Percentiles rank a stretch among this genome's conserved stretches.
Evolutionary conservation across 1,140 invertebrate species (phyloP).

Genomic region (Drosophila orosa): DNA sequence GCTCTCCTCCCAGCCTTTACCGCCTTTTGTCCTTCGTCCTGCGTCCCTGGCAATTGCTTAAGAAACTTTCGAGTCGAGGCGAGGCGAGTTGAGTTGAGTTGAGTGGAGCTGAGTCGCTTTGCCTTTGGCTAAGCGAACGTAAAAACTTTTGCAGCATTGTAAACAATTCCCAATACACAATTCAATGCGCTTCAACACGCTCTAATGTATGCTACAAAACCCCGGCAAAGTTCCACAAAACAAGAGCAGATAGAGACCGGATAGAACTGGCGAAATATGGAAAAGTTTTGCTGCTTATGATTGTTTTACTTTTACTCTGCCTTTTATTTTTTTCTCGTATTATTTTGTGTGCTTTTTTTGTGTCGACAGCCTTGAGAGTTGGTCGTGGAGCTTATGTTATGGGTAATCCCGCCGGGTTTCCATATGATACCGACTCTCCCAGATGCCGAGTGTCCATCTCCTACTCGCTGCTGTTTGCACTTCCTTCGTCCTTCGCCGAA

Average conservation of each 20-base stretch:
- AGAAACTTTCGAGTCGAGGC: slow-evolving; percentile 63
- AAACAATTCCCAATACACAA: slow-evolving; percentile 82
- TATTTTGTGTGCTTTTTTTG: background rate
- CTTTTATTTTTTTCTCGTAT: slow-evolving; percentile 4
- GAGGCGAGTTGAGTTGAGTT: slow-evolving; percentile 1
- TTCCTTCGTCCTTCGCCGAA: slow-evolving; percentile 45
- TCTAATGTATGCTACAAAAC: slow-evolving; percentile 71
- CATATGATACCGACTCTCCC: slow-evolving; percentile 56
- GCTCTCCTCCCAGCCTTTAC: slow-evolving; percentile 10
- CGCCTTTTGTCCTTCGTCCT: slow-evolving; percentile 8
- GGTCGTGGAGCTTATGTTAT: slow-evolving; percentile 47
- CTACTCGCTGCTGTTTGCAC: slow-evolving; percentile 45
- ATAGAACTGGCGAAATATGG: slow-evolving; percentile 43
- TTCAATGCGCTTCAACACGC: slow-evolving; percentile 82
- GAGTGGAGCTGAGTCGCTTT: slow-evolving; percentile 47
- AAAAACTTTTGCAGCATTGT: slow-evolving; percentile 81
- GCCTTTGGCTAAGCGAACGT: slow-evolving; percentile 78
- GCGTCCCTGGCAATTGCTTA: slow-evolving; percentile 65
- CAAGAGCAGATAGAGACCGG: slow-evolving; percentile 21
- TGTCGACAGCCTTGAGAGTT: slow-evolving; percentile 21
- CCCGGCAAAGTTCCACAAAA: slow-evolving; percentile 15
- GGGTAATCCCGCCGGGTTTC: slow-evolving; percentile 47
- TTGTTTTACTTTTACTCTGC: slow-evolving; percentile 64
- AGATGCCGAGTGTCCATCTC: slow-evolving; percentile 44
- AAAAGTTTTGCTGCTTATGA: slow-evolving; percentile 69